These are phyloP conservation scores for Craterocephalus amniculus DNA, from an alignment of 2,797 vertebrate genomes.

Conservation along the genomic window DNA sequence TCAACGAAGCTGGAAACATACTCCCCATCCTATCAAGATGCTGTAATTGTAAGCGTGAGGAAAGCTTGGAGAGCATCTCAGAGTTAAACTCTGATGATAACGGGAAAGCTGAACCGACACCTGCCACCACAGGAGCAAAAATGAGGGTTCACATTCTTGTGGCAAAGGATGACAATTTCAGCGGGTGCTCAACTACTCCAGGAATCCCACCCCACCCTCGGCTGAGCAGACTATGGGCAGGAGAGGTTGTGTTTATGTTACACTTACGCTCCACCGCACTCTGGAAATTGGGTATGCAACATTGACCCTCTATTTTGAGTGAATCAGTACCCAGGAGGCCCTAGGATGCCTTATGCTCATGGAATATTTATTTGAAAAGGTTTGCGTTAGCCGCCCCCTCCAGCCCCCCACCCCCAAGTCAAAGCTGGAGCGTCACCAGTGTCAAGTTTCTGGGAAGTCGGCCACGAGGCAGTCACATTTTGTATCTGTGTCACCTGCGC, in stretches of 20 bases:
- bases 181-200: slow-evolving; percentile 79
- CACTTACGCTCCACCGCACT: slow-evolving; percentile 81
- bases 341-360: slow-evolving; percentile 71
- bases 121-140: slow-evolving; percentile 81
- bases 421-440: slow-evolving; percentile 68
- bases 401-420: slow-evolving; percentile 14
- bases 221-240: slow-evolving; percentile 73
- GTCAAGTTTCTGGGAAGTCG: slow-evolving; percentile 72
- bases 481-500: slow-evolving; percentile 76
- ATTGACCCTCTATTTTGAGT: slow-evolving; percentile 84
- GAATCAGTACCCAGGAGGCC: slow-evolving; percentile 81
- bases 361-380: slow-evolving; percentile 80
- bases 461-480: slow-evolving; percentile 68
- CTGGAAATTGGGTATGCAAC: slow-evolving; percentile 85
- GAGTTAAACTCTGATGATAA: slow-evolving; percentile 52
- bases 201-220: slow-evolving; percentile 84
- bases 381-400: slow-evolving; percentile 53
- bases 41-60: slow-evolving; percentile 14
- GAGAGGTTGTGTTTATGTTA: slow-evolving; percentile 84
- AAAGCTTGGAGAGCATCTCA: slow-evolving; percentile 21
- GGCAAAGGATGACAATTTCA: slow-evolving; percentile 85
- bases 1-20: slow-evolving; percentile 32
- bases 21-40: slow-evolving; percentile 35
- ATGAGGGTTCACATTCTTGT: slow-evolving; percentile 82
- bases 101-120: slow-evolving; percentile 71